A percentile compares a stretch with the other conserved stretches of the same genome.
Evolutionary conservation across 2,113 vertebrate genomes (phyloP).

Genomic region (Catharus bicknelli): DNA sequence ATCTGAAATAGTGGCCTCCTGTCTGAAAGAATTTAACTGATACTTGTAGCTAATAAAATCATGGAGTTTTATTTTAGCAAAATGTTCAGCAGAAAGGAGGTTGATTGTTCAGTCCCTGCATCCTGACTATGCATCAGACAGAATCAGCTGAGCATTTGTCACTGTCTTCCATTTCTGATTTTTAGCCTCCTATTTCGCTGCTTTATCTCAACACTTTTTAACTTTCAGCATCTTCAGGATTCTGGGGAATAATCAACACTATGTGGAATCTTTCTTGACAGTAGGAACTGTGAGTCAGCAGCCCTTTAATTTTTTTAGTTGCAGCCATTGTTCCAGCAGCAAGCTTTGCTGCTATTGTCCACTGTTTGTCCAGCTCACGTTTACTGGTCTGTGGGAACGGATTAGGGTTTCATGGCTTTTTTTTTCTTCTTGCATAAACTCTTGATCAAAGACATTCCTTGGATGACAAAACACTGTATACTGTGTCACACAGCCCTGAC

Average conservation of each 20-base stretch:
- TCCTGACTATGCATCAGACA: neutral
- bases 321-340: slow-evolving; percentile 64
- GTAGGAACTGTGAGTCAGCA: slow-evolving; percentile 74
- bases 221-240: slow-evolving; percentile 41
- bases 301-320: slow-evolving; percentile 74
- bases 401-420: slow-evolving; percentile 86
- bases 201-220: slow-evolving; percentile 6
- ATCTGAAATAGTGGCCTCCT: neutral
- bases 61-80: neutral
- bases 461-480: slow-evolving; percentile 86
- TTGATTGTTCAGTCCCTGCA: neutral
- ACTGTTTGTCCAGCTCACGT: slow-evolving; percentile 80
- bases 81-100: neutral
- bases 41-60: neutral
- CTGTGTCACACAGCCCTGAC: slow-evolving; percentile 75
- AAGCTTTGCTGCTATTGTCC: slow-evolving; percentile 79
- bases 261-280: slow-evolving; percentile 42
- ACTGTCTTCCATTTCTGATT: neutral
- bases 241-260: neutral
- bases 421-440: slow-evolving; percentile 77
- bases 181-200: neutral
- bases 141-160: neutral
- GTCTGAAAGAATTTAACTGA: neutral
- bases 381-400: slow-evolving; percentile 88
- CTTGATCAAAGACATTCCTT: slow-evolving; percentile 90